A percentile compares a stretch with the other conserved stretches of the same genome.
phyloP scores from a whole-genome alignment of 2,888 invertebrate species.

The Tuberolachnus salignus region DNA sequence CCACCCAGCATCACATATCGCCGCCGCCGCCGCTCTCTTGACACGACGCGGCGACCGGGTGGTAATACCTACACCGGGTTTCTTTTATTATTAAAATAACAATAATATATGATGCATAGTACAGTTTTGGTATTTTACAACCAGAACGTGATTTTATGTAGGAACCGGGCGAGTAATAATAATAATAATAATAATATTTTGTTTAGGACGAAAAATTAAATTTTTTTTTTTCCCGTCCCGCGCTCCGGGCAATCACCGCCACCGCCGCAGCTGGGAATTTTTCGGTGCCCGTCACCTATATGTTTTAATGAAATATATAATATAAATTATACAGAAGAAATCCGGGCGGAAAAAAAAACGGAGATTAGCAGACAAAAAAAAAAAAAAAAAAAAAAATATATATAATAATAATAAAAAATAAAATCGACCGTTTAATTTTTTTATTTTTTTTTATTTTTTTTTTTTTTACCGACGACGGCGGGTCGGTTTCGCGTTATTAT shows the following conservation, averaged over 20 bases:
- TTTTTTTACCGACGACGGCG: not conserved
- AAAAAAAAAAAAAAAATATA: not conserved
- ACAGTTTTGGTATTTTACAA: slow-evolving; percentile 25
- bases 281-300: too few species aligned
- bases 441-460: too few species aligned
- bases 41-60: not conserved
- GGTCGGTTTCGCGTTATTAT: not conserved
- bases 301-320: too few species aligned
- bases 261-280: not conserved
- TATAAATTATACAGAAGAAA: too few species aligned
- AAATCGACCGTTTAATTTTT: not conserved
- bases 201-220: slow-evolving; percentile 21
- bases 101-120: not conserved
- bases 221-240: not conserved
- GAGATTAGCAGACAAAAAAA: too few species aligned
- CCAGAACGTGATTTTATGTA: slow-evolving; percentile 52
- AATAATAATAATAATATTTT: slow-evolving; percentile 12
- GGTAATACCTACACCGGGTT: not conserved
- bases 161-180: not conserved
- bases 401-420: too few species aligned
- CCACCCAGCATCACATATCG: too few species aligned
- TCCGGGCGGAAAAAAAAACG: too few species aligned
- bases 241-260: not conserved
- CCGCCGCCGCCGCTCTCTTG: too few species aligned
- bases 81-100: slow-evolving; percentile 6